These are phyloP conservation scores for Zaprionus tsacasi DNA, from an alignment of 1,140 invertebrate genomes.

Conservation along the genomic window DNA sequence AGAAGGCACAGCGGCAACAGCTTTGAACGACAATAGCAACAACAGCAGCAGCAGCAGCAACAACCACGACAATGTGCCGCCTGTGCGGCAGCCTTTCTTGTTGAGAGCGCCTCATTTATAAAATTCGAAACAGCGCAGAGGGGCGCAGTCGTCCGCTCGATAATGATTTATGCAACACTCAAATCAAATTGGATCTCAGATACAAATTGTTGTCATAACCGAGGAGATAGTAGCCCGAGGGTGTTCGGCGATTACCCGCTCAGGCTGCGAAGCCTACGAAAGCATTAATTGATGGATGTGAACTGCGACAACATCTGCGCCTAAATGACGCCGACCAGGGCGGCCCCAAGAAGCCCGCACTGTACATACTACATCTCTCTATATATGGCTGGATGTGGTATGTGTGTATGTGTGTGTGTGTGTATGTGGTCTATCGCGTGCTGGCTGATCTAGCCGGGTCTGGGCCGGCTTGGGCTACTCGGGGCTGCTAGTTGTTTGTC, in stretches of 20 bases:
- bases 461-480: slow-evolving; percentile 1
- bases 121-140: slow-evolving; percentile 61
- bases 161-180: slow-evolving; percentile 59
- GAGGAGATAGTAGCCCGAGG: slow-evolving; percentile 36
- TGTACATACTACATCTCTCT: neutral
- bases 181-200: slow-evolving; percentile 41
- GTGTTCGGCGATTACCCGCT: slow-evolving; percentile 19
- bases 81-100: slow-evolving; percentile 38
- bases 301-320: slow-evolving; percentile 11
- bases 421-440: slow-evolving; percentile 1
- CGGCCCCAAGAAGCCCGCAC: neutral
- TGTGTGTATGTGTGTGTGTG: neutral
- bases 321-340: slow-evolving; percentile 13
- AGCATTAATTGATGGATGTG: slow-evolving; percentile 57
- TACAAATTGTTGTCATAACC: slow-evolving; percentile 51
- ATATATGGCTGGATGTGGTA: too few relatives aligned
- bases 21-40: slow-evolving; percentile 3
- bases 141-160: slow-evolving; percentile 48
- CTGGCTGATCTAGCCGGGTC: slow-evolving; percentile 6
- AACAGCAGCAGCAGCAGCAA: slow-evolving; percentile 5
- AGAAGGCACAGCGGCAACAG: slow-evolving; percentile 13
- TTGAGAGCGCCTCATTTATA: slow-evolving; percentile 61
- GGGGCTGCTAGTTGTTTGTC: slow-evolving; percentile 12
- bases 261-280: slow-evolving; percentile 21
- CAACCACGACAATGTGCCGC: slow-evolving; percentile 20